phyloP scores from a whole-genome alignment of 2,797 vertebrate genomes.

The Caiman crocodilus region DNA sequence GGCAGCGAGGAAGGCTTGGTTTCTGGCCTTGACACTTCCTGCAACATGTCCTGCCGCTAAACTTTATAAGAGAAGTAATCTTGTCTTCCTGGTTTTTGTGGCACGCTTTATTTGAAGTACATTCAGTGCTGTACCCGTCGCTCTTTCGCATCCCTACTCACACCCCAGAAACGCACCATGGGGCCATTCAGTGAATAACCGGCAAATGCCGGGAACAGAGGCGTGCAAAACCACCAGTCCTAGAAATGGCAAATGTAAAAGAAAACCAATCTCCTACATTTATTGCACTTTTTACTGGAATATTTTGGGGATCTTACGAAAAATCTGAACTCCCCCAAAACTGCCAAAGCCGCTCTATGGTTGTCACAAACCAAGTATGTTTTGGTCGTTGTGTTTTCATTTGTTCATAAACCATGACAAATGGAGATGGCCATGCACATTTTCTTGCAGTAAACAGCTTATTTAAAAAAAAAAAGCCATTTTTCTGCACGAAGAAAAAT shows the following conservation, averaged over 20 bases:
- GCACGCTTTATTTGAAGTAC: background rate
- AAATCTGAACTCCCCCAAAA: background rate
- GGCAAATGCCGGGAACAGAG: background rate
- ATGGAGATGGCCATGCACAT: too few relatives aligned
- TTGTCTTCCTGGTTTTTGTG: background rate
- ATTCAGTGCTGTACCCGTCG: background rate
- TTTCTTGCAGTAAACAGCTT: background rate
- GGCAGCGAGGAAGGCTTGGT: background rate
- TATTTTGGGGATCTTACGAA: background rate
- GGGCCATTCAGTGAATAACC: background rate
- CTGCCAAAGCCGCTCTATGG: background rate
- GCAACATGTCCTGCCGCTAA: background rate
- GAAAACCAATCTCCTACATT: background rate
- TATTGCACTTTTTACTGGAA: background rate
- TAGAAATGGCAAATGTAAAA: background rate
- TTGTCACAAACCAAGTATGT: background rate
- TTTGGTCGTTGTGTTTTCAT: background rate
- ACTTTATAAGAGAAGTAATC: background rate
- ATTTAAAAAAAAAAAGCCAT: background rate
- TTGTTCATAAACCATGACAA: background rate
- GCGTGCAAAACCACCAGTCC: background rate
- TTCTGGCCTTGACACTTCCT: constrained; percentile 1
- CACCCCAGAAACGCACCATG: fast-evolving
- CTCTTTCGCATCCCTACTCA: background rate
- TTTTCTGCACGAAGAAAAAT: background rate